Conservation (phyloP, 2,888 invertebrate species). For the Ryuthela nishihirai region DNA sequence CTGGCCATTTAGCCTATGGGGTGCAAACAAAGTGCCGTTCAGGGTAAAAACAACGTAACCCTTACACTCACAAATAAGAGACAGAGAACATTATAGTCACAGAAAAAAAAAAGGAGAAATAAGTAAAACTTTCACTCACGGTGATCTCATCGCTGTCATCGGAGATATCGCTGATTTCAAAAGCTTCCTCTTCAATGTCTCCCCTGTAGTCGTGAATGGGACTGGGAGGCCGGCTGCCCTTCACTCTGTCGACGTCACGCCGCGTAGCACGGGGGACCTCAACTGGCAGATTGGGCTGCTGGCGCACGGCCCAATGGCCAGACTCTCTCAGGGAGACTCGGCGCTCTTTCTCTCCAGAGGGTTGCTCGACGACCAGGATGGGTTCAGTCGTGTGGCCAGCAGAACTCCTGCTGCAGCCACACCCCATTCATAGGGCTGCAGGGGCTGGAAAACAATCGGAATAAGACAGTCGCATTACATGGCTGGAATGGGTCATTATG, state of each 20-base stretch:
- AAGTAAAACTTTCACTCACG: constrained; percentile 18
- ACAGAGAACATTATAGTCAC: no score
- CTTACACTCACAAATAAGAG: no score
- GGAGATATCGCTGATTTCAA: constrained; percentile 33
- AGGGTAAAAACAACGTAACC: no score
- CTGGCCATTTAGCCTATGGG: no score
- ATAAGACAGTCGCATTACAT: no score
- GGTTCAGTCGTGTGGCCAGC: constrained; percentile 6
- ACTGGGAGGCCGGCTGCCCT: constrained; percentile 28
- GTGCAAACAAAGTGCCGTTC: no score
- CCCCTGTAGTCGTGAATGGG: constrained; percentile 16
- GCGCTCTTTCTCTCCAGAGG: constrained; percentile 9
- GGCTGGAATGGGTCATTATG: no score
- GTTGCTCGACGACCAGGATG: not conserved
- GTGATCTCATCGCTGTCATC: constrained; percentile 31
- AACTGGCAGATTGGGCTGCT: not conserved
- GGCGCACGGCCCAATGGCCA: not conserved
- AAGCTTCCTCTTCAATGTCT: constrained; percentile 29
- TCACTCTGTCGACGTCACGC: constrained; percentile 23
- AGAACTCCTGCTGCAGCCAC: constrained; percentile 28
- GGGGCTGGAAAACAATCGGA: no score
- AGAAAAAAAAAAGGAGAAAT: no score
- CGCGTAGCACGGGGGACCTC: constrained; percentile 7
- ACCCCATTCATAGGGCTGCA: constrained; percentile 32
- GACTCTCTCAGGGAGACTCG: constrained; percentile 28